A percentile compares a stretch with the other conserved stretches of the same genome.
Evolutionary conservation across 2,797 vertebrate genomes (phyloP).

Genomic region (Intellagama lesueurii): DNA sequence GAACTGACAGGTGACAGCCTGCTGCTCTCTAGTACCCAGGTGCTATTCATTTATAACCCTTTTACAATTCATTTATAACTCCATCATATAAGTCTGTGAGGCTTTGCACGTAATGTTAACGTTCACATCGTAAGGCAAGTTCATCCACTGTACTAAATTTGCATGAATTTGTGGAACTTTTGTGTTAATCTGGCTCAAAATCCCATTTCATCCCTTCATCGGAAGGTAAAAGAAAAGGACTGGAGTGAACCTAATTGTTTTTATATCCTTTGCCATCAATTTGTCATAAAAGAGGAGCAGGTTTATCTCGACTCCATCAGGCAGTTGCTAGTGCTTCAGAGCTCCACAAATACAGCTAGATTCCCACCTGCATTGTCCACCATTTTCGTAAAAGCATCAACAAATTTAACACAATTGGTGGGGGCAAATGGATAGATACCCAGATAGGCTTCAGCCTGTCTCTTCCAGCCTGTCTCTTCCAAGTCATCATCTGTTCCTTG

Average conservation of each 20-base stretch:
- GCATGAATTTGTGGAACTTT: neutral
- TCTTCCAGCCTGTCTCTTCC: no score
- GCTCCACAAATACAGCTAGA: neutral
- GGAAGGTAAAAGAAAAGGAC: neutral
- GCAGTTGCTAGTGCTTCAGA: neutral
- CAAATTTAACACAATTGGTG: no score
- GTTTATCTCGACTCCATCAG: neutral
- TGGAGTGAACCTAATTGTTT: neutral
- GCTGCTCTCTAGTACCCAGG: neutral
- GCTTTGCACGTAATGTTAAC: neutral
- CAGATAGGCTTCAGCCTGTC: neutral
- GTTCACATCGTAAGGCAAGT: neutral
- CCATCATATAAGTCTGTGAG: neutral
- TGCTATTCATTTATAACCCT: neutral
- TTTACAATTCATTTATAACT: constrained; percentile 8
- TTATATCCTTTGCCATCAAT: no score
- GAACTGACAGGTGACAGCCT: neutral
- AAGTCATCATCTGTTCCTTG: no score
- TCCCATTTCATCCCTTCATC: neutral
- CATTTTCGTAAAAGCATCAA: no score
- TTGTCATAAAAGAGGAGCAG: neutral
- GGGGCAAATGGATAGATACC: neutral
- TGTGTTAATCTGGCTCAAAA: neutral
- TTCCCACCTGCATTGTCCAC: neutral
- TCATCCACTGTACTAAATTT: neutral